A percentile compares a stretch with the other conserved stretches of the same genome.
Conservation (phyloP, 2,113 vertebrate genomes). For the Lutjanus erythropterus region DNA sequence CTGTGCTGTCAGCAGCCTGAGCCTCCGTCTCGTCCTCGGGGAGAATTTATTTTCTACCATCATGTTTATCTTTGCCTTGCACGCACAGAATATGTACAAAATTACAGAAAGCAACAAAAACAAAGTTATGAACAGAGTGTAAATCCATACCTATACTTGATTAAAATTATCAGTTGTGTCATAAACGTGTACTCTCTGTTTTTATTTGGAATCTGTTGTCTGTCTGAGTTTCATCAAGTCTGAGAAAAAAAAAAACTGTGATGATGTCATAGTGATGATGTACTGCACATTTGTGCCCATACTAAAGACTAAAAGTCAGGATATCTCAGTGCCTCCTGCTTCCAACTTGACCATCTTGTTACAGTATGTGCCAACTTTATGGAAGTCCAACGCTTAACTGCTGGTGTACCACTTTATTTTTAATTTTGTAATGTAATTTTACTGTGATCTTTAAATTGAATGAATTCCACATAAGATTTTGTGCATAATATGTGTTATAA, state of each 20-base stretch:
- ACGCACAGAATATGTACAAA: constrained; percentile 85
- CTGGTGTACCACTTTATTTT: too few species aligned
- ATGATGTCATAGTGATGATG: not conserved
- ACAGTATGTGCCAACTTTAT: too few species aligned
- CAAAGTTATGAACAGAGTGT: constrained; percentile 76
- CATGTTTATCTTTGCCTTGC: constrained; percentile 84
- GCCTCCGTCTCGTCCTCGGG: constrained; percentile 56
- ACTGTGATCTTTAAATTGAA: too few species aligned
- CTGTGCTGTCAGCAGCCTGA: constrained; percentile 60
- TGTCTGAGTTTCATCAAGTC: not conserved
- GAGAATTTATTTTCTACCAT: constrained; percentile 82
- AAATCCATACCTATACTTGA: constrained; percentile 84
- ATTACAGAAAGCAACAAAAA: constrained; percentile 62
- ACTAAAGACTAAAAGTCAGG: too few species aligned
- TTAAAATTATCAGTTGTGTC: constrained; percentile 82
- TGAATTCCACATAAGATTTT: too few species aligned
- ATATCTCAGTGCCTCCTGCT: too few species aligned
- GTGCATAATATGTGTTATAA: too few species aligned
- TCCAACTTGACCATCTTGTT: too few species aligned
- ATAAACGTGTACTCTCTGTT: constrained; percentile 38
- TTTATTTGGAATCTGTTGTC: not conserved
- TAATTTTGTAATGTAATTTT: too few species aligned
- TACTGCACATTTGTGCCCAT: too few species aligned
- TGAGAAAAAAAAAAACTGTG: not conserved
- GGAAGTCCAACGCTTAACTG: too few species aligned